Conservation (phyloP, 2,113 vertebrate species). For the Corapipo altera region DNA sequence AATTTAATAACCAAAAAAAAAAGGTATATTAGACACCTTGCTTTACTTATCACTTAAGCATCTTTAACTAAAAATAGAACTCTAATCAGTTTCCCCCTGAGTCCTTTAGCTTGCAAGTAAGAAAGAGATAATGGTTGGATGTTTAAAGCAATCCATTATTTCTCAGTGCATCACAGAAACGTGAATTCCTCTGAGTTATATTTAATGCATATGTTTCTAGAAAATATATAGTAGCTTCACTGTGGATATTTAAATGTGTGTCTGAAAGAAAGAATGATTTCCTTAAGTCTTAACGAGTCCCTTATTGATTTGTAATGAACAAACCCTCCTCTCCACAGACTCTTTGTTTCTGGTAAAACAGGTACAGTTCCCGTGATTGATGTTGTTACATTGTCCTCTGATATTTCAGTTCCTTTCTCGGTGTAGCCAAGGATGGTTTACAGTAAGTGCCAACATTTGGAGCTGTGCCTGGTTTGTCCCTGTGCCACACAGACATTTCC, state of each 20-base stretch:
- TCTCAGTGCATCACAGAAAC: background rate
- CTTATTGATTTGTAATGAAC: background rate
- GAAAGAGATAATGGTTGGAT: background rate
- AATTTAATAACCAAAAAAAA: background rate
- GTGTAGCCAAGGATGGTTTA: background rate
- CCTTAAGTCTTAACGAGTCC: background rate
- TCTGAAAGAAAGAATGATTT: background rate
- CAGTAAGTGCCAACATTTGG: background rate
- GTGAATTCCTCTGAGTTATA: background rate
- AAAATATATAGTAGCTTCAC: background rate
- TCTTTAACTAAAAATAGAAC: conserved; percentile 38
- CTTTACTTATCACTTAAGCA: background rate
- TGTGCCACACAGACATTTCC: rapidly evolving
- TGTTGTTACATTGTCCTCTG: background rate
- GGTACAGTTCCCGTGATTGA: no score
- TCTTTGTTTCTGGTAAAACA: background rate
- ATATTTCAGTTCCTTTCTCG: background rate
- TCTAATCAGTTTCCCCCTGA: conserved; percentile 8
- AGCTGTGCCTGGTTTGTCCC: background rate
- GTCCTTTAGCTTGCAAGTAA: background rate
- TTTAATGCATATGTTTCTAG: background rate
- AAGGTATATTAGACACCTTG: background rate
- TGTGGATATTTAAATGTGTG: background rate
- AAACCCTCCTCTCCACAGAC: background rate
- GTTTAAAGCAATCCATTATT: background rate